These are phyloP conservation scores for Patiria pectinifera DNA, from an alignment of 53 echinoderm and acorn worm genomes.

Conservation along the genomic window DNA sequence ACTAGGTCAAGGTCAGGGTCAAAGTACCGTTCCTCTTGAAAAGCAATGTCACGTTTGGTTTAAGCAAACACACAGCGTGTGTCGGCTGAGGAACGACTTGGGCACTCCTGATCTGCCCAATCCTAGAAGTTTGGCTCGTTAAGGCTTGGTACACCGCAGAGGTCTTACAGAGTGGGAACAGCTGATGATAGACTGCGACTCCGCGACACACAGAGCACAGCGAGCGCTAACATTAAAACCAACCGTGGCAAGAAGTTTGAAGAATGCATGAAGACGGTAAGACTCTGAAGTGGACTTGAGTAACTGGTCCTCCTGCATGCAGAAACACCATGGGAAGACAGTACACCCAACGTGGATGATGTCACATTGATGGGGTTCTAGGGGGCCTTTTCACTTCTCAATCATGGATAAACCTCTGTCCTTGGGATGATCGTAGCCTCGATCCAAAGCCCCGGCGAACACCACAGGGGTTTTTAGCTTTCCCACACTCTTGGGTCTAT, in stretches of 20 bases:
- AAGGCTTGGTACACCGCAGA: neutral
- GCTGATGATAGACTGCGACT: neutral
- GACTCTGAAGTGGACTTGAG: slow-evolving; percentile 36
- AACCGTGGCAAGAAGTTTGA: slow-evolving; percentile 20
- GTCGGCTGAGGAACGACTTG: neutral
- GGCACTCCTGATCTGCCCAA: neutral
- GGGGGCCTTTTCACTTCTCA: slow-evolving; percentile 1
- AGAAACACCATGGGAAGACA: neutral
- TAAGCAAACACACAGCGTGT: slow-evolving; percentile 12
- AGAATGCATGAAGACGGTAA: neutral
- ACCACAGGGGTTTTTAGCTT: slow-evolving; percentile 35
- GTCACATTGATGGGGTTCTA: slow-evolving; percentile 6
- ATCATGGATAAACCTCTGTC: slow-evolving; percentile 32
- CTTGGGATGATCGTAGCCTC: slow-evolving; percentile 2
- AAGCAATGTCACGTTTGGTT: slow-evolving; percentile 30
- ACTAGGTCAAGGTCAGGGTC: slow-evolving; percentile 53
- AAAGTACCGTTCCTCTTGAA: neutral
- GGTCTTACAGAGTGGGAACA: slow-evolving; percentile 1
- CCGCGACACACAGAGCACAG: neutral
- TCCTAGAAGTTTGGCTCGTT: neutral
- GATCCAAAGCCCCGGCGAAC: neutral
- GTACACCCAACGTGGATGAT: neutral
- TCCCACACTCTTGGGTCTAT: neutral
- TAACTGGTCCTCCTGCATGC: neutral
- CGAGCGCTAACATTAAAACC: neutral